Evolutionary conservation across 2,113 vertebrate genomes (phyloP).

Genomic region (Nycticorax nycticorax): DNA sequence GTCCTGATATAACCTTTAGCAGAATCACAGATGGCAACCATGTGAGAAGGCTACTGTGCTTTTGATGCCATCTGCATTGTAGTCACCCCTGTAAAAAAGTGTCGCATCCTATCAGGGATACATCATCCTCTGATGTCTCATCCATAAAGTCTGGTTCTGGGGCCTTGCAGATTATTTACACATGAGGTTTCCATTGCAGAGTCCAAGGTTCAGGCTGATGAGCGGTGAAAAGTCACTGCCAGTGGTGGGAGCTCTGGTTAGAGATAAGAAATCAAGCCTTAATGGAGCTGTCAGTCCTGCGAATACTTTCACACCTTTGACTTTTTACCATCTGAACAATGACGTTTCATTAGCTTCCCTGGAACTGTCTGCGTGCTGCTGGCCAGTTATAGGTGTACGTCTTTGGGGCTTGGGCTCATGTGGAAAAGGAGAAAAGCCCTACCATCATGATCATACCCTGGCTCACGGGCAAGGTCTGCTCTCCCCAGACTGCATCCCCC

Average conservation of each 20-base stretch:
- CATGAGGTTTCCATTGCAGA: not conserved
- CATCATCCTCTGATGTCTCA: not conserved
- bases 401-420: not conserved
- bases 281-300: not conserved
- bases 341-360: not conserved
- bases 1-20: slow-evolving; percentile 5
- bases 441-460: not conserved
- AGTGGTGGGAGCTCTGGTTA: not conserved
- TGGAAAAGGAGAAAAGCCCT: not conserved
- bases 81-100: not conserved
- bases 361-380: rapidly evolving
- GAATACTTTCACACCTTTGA: not conserved
- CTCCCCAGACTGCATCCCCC: too few species aligned
- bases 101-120: not conserved
- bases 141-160: not conserved
- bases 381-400: rapidly evolving
- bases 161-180: not conserved
- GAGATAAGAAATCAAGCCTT: not conserved
- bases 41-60: slow-evolving; percentile 13
- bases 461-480: not conserved
- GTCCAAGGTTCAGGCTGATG: not conserved
- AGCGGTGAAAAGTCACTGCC: not conserved
- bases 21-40: not conserved
- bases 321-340: not conserved
- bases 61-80: not conserved